phyloP scores from a whole-genome alignment of 2,113 vertebrate genomes.

The Galeopterus variegatus region DNA sequence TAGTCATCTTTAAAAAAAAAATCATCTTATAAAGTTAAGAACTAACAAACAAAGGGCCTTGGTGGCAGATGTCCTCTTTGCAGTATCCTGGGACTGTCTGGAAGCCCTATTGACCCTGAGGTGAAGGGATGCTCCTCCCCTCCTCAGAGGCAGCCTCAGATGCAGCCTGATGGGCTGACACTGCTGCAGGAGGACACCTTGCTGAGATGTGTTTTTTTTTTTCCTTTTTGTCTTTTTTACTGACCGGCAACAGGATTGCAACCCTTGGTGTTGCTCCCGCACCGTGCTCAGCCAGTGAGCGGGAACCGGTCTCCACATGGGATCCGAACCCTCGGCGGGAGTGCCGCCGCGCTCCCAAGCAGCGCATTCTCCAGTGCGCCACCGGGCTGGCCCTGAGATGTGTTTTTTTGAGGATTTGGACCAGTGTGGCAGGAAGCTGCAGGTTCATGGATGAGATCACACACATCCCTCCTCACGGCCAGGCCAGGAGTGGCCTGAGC shows the following conservation, averaged over 20 bases:
- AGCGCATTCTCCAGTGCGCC: too few relatives aligned
- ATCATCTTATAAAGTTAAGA: conserved; percentile 25
- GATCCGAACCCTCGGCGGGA: too few relatives aligned
- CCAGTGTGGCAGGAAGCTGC: neutral
- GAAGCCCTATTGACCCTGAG: neutral
- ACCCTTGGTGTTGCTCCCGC: too few relatives aligned
- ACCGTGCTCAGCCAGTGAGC: too few relatives aligned
- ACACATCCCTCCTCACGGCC: neutral
- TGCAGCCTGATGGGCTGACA: neutral
- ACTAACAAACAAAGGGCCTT: neutral
- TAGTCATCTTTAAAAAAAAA: neutral
- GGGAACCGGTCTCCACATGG: too few relatives aligned
- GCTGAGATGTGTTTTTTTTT: too few relatives aligned
- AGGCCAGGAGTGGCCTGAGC: neutral
- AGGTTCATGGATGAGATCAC: neutral
- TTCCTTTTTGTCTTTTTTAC: too few relatives aligned
- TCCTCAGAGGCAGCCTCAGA: neutral
- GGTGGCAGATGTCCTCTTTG: neutral
- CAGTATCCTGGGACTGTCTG: neutral
- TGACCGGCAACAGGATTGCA: too few relatives aligned
- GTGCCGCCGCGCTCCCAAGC: too few relatives aligned
- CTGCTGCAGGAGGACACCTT: neutral
- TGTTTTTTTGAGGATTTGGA: neutral
- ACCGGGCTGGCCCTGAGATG: too few relatives aligned
- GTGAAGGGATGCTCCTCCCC: neutral